Conservation (phyloP, 1,140 invertebrate species). For the Cydia pomonella region DNA sequence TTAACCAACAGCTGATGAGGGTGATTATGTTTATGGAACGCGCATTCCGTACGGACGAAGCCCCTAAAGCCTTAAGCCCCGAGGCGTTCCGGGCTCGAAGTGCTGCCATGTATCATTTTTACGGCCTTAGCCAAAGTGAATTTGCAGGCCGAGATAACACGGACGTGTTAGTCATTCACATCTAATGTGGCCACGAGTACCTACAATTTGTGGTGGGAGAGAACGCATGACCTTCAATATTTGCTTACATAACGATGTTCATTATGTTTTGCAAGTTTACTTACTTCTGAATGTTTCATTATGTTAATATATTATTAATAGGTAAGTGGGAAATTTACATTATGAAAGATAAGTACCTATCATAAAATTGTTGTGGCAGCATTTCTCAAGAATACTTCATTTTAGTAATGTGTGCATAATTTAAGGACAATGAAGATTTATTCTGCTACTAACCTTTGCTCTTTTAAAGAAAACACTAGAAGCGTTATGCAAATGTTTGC, state of each 20-base stretch:
- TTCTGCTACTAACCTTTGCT: no score
- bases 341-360: no score
- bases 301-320: no score
- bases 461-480: no score
- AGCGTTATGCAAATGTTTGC: no score
- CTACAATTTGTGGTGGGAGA: slow-evolving; percentile 37
- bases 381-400: no score
- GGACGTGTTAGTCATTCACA: slow-evolving; percentile 62
- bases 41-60: slow-evolving; percentile 57
- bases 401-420: no score
- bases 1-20: slow-evolving; percentile 59
- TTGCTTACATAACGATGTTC: not conserved
- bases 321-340: no score
- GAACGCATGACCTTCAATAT: slow-evolving; percentile 18
- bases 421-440: no score
- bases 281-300: no score
- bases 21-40: slow-evolving; percentile 70
- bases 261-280: no score
- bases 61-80: slow-evolving; percentile 57
- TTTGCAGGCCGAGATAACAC: slow-evolving; percentile 72
- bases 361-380: no score
- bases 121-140: slow-evolving; percentile 73
- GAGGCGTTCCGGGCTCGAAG: slow-evolving; percentile 65
- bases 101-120: slow-evolving; percentile 76
- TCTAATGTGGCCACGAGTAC: slow-evolving; percentile 45